phyloP scores from a whole-genome alignment of 1,140 invertebrate species.

The Drosophila burlai region DNA sequence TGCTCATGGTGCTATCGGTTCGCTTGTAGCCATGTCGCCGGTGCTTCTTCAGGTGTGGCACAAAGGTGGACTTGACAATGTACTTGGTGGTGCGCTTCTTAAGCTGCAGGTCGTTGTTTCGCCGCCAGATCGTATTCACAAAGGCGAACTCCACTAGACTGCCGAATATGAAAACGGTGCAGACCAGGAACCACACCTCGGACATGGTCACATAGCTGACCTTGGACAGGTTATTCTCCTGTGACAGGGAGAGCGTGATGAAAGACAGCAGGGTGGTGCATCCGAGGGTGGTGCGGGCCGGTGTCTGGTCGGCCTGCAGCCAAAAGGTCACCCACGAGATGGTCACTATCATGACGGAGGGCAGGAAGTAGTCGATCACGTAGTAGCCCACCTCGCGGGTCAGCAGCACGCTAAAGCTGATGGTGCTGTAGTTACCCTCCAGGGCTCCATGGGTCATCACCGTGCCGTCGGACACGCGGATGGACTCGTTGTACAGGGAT shows the following conservation, averaged over 20 bases:
- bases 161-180: slow-evolving; percentile 93
- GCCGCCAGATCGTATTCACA: slow-evolving; percentile 94
- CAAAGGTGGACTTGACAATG: slow-evolving; percentile 92
- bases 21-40: slow-evolving; percentile 84
- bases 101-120: slow-evolving; percentile 92
- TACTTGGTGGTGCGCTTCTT: slow-evolving; percentile 94
- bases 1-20: slow-evolving; percentile 86
- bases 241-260: slow-evolving; percentile 92
- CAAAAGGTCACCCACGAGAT: slow-evolving; percentile 97
- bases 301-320: slow-evolving; percentile 94
- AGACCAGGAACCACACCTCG: slow-evolving; percentile 94
- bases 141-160: slow-evolving; percentile 96
- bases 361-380: slow-evolving; percentile 95
- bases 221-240: slow-evolving; percentile 91
- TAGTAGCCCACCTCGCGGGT: slow-evolving; percentile 94
- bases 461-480: slow-evolving; percentile 86
- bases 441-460: slow-evolving; percentile 89
- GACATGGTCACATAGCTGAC: slow-evolving; percentile 95
- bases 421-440: slow-evolving; percentile 92
- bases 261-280: slow-evolving; percentile 94
- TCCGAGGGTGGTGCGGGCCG: slow-evolving; percentile 91
- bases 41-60: slow-evolving; percentile 89
- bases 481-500: slow-evolving; percentile 89
- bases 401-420: slow-evolving; percentile 92
- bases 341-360: slow-evolving; percentile 94